Evolutionary conservation across 2,113 vertebrate genomes (phyloP), one percentile per base, ranked within the genome.

Genomic region (Caranx ignobilis): DNA sequence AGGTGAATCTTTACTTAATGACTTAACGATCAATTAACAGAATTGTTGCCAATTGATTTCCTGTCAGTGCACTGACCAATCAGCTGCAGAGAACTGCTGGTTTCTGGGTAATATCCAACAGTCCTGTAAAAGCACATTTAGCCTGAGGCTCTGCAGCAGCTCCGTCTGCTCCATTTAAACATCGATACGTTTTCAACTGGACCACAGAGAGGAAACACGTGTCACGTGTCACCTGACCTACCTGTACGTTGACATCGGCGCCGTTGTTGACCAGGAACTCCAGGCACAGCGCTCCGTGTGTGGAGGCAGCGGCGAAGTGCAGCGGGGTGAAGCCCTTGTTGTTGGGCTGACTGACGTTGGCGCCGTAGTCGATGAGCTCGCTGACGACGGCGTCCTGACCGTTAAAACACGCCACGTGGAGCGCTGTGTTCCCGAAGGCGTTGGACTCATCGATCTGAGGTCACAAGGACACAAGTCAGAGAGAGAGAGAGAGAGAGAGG

Each of bases 221-320:
- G 9, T 54, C 52, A 9, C 8, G 10, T 41, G 11, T 41, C 39
- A 7, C 39, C 10, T 41, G 39, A 10, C n/a, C 39, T 94, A 99
- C 98, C 97, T 99, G 98, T 21, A 98, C 92, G 67, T 99, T 99
- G 77, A 99, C 97, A 9, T 99, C 97, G 0, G 97, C 97, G 52
- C 98, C 97, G 0, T 97, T 99, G 93, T 97, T 99, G 75, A 99
- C 97, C 15, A 99, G 92, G 39, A 98, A 94, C 85, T 99, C 97
- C 72, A 99, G 95, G 89, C 98, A 99, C 82, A 97, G 92, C 5
- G 97, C 97, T 66, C 98, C 98, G 0, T 98, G 97, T 0, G 96
- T 97, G 81, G 98, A 99, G 39, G 97, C 97, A 3, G 98, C 98
- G 37, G 98, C 97, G 21, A 99, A 99, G 92, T 99, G 98, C 91